These are phyloP conservation scores for Siniperca undulata DNA, from an alignment of 2,797 vertebrate species.

Conservation along the genomic window DNA sequence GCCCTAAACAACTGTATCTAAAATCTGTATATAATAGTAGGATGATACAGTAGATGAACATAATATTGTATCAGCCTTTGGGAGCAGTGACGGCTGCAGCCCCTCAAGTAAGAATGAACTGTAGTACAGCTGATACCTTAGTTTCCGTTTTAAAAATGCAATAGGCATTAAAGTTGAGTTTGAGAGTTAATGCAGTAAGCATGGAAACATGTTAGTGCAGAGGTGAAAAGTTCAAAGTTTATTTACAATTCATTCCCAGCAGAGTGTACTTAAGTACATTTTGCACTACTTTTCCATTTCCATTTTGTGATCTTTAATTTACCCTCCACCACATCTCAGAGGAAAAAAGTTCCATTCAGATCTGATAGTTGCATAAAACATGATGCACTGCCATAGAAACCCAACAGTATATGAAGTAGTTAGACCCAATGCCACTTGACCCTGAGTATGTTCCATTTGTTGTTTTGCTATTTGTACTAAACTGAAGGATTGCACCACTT, in stretches of 20 bases:
- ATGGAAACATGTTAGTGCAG: neutral
- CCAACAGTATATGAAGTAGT: neutral
- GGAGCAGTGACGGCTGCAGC: neutral
- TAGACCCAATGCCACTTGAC: conserved; percentile 19
- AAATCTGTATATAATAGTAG: neutral
- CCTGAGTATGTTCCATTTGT: conserved; percentile 9
- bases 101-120: neutral
- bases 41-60: neutral
- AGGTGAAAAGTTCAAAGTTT: neutral
- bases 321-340: neutral
- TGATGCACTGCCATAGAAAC: conserved; percentile 35
- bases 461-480: neutral
- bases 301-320: conserved; percentile 7
- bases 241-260: conserved; percentile 3
- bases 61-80: neutral
- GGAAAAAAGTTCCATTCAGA: conserved; percentile 32
- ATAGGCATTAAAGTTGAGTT: neutral
- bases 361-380: conserved; percentile 29
- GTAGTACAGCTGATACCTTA: neutral
- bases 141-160: neutral
- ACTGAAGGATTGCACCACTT: conserved; percentile 1
- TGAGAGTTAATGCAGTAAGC: neutral
- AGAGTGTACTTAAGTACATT: conserved; percentile 7
- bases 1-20: neutral
- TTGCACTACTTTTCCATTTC: conserved; percentile 4